Evolutionary conservation across 2,113 vertebrate species (phyloP), one percentile per base, ranked within the genome.

Genomic region (Takifugu flavidus): DNA sequence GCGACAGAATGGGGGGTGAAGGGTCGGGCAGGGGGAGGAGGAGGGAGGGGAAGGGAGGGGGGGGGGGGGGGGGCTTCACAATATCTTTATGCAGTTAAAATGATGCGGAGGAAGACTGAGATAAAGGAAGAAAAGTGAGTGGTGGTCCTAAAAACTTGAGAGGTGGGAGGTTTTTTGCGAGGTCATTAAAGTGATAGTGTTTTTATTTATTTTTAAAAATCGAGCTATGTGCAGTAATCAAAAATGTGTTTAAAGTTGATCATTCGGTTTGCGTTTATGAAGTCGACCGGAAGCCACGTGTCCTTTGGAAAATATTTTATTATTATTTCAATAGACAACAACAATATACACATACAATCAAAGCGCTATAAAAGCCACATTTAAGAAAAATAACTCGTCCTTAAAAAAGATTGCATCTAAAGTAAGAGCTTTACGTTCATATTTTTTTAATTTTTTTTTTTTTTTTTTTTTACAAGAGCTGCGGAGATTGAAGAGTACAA

Each of bases 381-480:
- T 94, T 98, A 96, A 92, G 94, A 99, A 98, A 87, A 98, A 99
- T 98, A 98, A 95, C 87, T 82, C 95, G 94, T 99, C 92, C 94
- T 94, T 95, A 98, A 97, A 98, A 98, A 96, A 94, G 95, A 95
- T 97, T 98, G 95, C 95, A 95, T 98, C 94, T 98, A 98, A 93
- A 93, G 87, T 96, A 95, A 98, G 94, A 98, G 92, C 94, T 94
- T 93, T 91, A 88, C 53, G 92, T 91, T 89, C 34, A 39, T 39
- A 34, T 39, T 86, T 76, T 71, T 11, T 46, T 27, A 12, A 5
- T 51, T 25, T 45, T 45, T n/a, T 46, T 69, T 47, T 26, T 25
- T 43, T 66, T 51, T 71, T 27, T 29, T 70, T 56, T 74, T 91
- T 91, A 89, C 81, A 69, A 86, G 91, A 91, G 91, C 91, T 90